Evolutionary conservation across 2,797 vertebrate genomes (phyloP), one percentile per base, ranked within the genome.

Genomic region (Threskiornis aethiopicus): DNA sequence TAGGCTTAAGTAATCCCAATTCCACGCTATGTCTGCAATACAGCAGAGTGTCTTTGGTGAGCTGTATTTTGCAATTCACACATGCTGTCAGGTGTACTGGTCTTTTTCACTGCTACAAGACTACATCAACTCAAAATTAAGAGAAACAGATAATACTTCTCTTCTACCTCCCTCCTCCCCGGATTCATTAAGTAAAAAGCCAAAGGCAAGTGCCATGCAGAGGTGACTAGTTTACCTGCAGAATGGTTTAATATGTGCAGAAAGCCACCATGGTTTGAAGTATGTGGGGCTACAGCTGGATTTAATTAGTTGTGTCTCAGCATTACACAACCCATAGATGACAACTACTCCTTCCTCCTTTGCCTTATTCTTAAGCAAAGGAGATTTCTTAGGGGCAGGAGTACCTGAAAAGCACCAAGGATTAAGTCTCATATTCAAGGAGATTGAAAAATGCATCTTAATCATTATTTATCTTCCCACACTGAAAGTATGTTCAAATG

Each of bases 101-200:
- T 29, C 55, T 88, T 88, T 93, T 93, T 93, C 47, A 91, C 73
- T 93, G 83, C 77, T 90, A 72, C 54, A 71, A 91, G 96, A 88
- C 91, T 55, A 84, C 14, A 52, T 26, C 49, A 87, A 88, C 72
- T 85, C 65, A 76, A 64, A 71, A 62, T 33, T 69, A 92, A 95
- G 71, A 96, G 67, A 86, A 93, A 66, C 13, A 79, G 21, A 47
- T 69, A 49, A 73, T 64, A 62, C 25, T 92, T 88, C 59, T 92
- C 42, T 93, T 79, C 35, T 58, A 39, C 16, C 13, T 91, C 62
- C 28, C 16, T 55, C 54, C 33, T 39, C 59, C 55, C 84, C 16
- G 73, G 46, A 87, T 72, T 65, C 4, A 75, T 61, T 58, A 35
- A 11, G 39, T 92, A 77, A 83, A 55, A 80, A 84, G 54, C 67